These are phyloP conservation scores for Cranoglanis bouderius DNA, from an alignment of 2,113 vertebrate genomes.

Conservation along the genomic window DNA sequence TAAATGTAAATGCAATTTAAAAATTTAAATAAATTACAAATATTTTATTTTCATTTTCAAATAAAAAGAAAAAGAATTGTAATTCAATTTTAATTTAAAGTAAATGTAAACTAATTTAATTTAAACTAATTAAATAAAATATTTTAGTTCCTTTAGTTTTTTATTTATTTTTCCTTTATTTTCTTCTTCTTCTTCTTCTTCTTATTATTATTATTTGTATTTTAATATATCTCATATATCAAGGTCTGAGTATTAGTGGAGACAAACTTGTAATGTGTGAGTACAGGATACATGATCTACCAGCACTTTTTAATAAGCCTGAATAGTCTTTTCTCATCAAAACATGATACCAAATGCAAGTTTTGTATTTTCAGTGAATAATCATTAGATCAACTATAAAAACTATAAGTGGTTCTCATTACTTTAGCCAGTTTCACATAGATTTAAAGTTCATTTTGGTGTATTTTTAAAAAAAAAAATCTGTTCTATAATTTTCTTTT, in stretches of 20 bases:
- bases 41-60: too few species aligned
- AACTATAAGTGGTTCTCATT: background rate
- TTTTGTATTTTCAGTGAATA: constrained; percentile 2
- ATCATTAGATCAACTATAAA: background rate
- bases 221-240: background rate
- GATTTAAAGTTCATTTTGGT: background rate
- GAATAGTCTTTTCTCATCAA: background rate
- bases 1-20: background rate
- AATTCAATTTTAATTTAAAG: background rate
- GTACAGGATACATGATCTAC: background rate
- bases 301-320: background rate
- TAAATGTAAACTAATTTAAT: background rate
- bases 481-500: background rate
- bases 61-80: background rate
- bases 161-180: background rate
- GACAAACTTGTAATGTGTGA: too few species aligned
- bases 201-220: background rate
- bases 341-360: background rate
- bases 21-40: background rate
- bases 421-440: background rate
- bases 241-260: background rate
- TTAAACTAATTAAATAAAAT: background rate
- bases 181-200: background rate
- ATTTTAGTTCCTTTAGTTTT: background rate
- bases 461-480: background rate